phyloP scores from a whole-genome alignment of 1,140 invertebrate genomes.

The Alviniconcha marisindica region DNA sequence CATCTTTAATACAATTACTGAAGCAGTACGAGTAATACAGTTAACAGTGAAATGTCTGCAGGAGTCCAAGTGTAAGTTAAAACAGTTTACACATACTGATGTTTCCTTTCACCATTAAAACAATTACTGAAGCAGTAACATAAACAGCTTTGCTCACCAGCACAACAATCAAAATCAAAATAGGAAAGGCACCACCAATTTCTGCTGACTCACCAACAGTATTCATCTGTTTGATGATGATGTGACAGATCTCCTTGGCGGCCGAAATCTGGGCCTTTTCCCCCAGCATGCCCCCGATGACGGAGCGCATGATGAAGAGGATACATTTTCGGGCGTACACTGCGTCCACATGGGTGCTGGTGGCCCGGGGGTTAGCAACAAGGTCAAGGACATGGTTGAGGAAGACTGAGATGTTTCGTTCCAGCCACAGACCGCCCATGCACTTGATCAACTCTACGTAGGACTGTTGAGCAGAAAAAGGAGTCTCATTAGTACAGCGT shows the following conservation, averaged over 20 bases:
- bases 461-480: constrained; percentile 84
- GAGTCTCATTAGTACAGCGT: too few relatives aligned
- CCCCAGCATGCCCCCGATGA: constrained; percentile 94
- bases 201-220: constrained; percentile 59
- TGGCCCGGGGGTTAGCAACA: constrained; percentile 92
- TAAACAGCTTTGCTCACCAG: too few relatives aligned
- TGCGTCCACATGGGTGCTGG: constrained; percentile 96
- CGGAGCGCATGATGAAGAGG: constrained; percentile 94
- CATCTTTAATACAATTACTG: too few relatives aligned
- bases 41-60: too few relatives aligned
- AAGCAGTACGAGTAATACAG: too few relatives aligned
- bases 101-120: too few relatives aligned
- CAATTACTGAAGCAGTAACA: too few relatives aligned
- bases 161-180: too few relatives aligned
- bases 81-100: too few relatives aligned
- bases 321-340: constrained; percentile 99
- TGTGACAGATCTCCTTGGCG: constrained; percentile 94
- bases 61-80: too few relatives aligned
- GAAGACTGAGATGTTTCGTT: constrained; percentile 91
- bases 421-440: constrained; percentile 95
- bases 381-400: constrained; percentile 93
- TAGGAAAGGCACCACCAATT: background rate
- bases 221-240: constrained; percentile 96
- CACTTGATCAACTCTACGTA: constrained; percentile 96
- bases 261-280: constrained; percentile 95